Percentiles rank a stretch among this genome's conserved stretches.
These are phyloP conservation scores for Drosophila monieri DNA, from an alignment of 2,888 invertebrate genomes.

Conservation along the genomic window DNA sequence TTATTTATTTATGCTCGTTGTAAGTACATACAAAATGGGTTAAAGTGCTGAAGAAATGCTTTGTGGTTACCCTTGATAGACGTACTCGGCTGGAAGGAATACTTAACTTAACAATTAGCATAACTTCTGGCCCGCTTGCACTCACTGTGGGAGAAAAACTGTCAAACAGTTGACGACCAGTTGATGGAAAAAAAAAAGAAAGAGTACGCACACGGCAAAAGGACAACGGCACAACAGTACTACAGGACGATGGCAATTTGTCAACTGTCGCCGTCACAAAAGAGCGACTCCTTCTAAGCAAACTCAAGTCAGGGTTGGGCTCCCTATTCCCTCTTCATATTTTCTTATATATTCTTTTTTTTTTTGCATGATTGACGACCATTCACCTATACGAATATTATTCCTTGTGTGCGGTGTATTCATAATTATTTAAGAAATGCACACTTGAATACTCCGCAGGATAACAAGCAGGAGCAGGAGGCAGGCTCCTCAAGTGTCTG, in stretches of 20 bases:
- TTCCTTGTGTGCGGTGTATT: slow-evolving; percentile 56
- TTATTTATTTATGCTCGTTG: slow-evolving; percentile 19
- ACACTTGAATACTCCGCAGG: slow-evolving; percentile 59
- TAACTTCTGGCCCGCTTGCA: slow-evolving; percentile 16
- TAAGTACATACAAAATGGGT: slow-evolving; percentile 34
- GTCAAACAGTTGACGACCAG: slow-evolving; percentile 27
- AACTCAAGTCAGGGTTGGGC: slow-evolving; percentile 42
- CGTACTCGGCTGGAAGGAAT: slow-evolving; percentile 42
- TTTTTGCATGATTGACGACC: slow-evolving; percentile 67
- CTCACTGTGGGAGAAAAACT: slow-evolving; percentile 15
- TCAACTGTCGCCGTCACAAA: slow-evolving; percentile 71
- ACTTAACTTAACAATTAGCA: slow-evolving; percentile 46
- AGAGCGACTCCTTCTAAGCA: slow-evolving; percentile 45
- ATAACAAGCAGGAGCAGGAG: slow-evolving; percentile 36
- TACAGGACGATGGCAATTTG: slow-evolving; percentile 60
- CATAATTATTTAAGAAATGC: slow-evolving; percentile 77
- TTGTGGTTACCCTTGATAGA: slow-evolving; percentile 15
- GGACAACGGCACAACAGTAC: slow-evolving; percentile 66
- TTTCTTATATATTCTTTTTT: not conserved
- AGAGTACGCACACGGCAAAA: slow-evolving; percentile 37
- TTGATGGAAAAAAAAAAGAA: slow-evolving; percentile 4
- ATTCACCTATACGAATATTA: slow-evolving; percentile 50
- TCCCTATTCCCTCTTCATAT: slow-evolving; percentile 20
- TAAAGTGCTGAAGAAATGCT: slow-evolving; percentile 26
- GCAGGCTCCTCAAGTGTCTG: slow-evolving; percentile 43